A percentile compares a stretch with the other conserved stretches of the same genome.
phyloP scores from a whole-genome alignment of 2,888 invertebrate species.

The Drosophila colorata region DNA sequence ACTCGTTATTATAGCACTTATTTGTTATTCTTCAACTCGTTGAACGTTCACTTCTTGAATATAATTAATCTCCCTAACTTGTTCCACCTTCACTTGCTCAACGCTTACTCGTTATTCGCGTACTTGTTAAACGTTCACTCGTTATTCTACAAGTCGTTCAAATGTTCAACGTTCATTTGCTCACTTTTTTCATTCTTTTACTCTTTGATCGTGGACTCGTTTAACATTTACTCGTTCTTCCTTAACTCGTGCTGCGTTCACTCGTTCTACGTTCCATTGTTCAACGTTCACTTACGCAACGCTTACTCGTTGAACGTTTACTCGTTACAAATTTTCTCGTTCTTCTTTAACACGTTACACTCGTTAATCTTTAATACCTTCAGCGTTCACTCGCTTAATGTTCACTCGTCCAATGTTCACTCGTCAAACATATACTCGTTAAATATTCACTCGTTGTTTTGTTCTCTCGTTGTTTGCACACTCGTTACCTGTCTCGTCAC shows the following conservation, averaged over 20 bases:
- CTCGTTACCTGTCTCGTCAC: constrained; percentile 18
- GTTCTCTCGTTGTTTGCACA: constrained; percentile 11
- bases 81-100: too few relatives aligned
- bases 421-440: constrained; percentile 2
- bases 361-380: background rate
- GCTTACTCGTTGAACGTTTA: background rate
- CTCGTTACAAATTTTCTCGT: background rate
- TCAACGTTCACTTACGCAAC: too few relatives aligned
- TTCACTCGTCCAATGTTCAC: background rate
- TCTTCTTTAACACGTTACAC: too few relatives aligned
- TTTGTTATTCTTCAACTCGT: background rate
- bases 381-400: background rate
- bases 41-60: constrained; percentile 2
- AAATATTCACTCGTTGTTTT: constrained; percentile 6
- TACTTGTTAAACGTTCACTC: background rate
- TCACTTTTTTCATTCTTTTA: background rate
- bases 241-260: background rate
- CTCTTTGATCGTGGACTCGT: background rate
- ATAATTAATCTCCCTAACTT: too few relatives aligned
- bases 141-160: background rate
- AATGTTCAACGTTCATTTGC: constrained; percentile 3
- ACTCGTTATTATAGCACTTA: too few relatives aligned
- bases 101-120: too few relatives aligned
- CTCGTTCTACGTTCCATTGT: background rate
- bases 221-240: too few relatives aligned